Percentiles rank a stretch among this genome's conserved stretches.
These are phyloP conservation scores for Cinara cedri DNA, from an alignment of 2,888 invertebrate species.

Conservation along the genomic window DNA sequence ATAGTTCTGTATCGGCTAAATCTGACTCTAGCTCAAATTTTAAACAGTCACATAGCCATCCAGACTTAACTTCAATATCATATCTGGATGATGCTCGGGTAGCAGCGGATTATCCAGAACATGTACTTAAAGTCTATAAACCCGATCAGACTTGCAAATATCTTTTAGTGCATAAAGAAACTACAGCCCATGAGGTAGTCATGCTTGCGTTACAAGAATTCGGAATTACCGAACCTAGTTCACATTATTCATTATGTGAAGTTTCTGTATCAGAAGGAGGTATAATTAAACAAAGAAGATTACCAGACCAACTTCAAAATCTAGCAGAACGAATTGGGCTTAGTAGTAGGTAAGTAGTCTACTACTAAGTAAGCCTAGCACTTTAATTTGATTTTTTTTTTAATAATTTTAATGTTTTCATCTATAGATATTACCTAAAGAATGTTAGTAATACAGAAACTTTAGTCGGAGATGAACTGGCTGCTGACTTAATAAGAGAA, in stretches of 20 bases:
- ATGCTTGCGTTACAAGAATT: conserved; percentile 97
- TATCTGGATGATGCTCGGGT: conserved; percentile 79
- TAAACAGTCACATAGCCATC: conserved; percentile 83
- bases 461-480: conserved; percentile 94
- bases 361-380: not conserved
- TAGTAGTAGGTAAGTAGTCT: conserved; percentile 67
- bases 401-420: not conserved
- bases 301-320: conserved; percentile 94
- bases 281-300: conserved; percentile 91
- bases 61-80: conserved; percentile 76
- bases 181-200: conserved; percentile 78
- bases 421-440: conserved; percentile 88
- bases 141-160: conserved; percentile 98
- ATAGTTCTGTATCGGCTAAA: conserved; percentile 63
- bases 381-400: not conserved
- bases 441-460: conserved; percentile 94
- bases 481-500: conserved; percentile 89
- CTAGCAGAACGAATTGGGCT: conserved; percentile 90
- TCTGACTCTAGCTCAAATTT: conserved; percentile 59
- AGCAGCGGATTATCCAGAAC: conserved; percentile 87
- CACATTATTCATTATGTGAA: conserved; percentile 93
- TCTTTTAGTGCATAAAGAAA: conserved; percentile 89
- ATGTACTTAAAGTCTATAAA: conserved; percentile 94
- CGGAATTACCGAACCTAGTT: conserved; percentile 92
- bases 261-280: conserved; percentile 95